Evolutionary conservation across 2,888 invertebrate species (phyloP).

Genomic region (Arrhopalites spinosus): DNA sequence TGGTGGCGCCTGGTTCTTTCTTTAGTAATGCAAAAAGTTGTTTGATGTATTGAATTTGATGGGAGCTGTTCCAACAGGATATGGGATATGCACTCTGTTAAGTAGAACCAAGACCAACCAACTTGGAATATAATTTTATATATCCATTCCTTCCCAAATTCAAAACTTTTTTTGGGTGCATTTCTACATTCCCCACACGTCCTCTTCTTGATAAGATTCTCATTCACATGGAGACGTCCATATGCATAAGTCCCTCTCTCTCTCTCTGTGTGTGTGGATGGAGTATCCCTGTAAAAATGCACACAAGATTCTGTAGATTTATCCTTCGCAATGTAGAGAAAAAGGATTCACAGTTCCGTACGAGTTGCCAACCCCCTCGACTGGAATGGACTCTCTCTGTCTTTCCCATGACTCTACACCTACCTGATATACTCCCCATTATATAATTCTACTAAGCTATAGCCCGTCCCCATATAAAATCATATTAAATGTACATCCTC

Average conservation of each 20-base stretch:
- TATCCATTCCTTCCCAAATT: not conserved
- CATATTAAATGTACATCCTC: too few species aligned
- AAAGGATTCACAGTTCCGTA: conserved; percentile 27
- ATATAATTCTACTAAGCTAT: too few species aligned
- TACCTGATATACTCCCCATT: not conserved
- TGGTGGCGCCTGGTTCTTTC: not conserved
- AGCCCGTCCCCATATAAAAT: too few species aligned
- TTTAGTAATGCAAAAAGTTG: too few species aligned
- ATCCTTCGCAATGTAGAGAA: not conserved
- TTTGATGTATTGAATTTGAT: not conserved
- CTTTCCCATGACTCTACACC: not conserved
- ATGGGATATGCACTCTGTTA: too few species aligned
- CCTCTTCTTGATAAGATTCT: conserved; percentile 8
- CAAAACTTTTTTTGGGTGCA: not conserved
- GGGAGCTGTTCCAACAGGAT: not conserved
- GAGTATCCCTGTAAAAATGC: not conserved
- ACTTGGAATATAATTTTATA: not conserved
- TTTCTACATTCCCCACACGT: not conserved
- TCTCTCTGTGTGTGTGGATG: too few species aligned
- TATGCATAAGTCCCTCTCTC: too few species aligned
- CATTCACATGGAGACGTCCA: not conserved
- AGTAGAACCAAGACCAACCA: too few species aligned
- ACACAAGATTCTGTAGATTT: not conserved
- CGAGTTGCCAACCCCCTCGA: not conserved
- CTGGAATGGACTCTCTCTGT: conserved; percentile 18